phyloP scores from a whole-genome alignment of 2,113 vertebrate species.

The Hyperoodon ampullatus region DNA sequence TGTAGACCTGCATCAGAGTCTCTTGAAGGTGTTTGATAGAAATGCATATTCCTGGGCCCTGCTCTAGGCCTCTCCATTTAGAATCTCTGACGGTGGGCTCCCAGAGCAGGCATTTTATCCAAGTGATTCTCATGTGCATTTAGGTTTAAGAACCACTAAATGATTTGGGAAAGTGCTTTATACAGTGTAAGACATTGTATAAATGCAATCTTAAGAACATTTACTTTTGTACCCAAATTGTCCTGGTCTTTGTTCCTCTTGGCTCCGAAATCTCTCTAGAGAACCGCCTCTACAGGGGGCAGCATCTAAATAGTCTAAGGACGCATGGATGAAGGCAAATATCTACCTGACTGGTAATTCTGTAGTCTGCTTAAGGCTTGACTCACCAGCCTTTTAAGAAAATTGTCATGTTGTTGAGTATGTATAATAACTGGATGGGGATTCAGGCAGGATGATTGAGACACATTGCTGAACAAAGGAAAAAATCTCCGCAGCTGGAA shows the following conservation, averaged over 20 bases:
- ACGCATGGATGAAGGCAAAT: background rate
- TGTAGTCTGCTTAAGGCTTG: background rate
- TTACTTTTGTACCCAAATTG: background rate
- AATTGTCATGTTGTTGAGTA: background rate
- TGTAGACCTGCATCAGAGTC: background rate
- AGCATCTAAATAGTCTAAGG: background rate
- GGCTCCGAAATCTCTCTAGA: background rate
- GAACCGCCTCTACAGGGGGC: background rate
- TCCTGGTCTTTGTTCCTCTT: background rate
- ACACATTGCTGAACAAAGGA: background rate
- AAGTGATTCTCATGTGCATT: background rate
- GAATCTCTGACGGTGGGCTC: background rate
- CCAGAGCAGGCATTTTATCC: background rate
- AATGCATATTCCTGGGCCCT: background rate
- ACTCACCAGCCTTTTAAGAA: conserved; percentile 24
- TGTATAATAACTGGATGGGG: background rate
- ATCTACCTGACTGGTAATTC: background rate
- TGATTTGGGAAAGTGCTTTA: background rate
- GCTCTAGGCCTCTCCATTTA: background rate
- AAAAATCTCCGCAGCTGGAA: background rate
- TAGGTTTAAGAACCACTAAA: background rate
- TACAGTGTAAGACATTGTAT: background rate
- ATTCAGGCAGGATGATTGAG: background rate
- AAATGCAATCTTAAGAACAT: background rate
- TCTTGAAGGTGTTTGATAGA: background rate